Evolutionary conservation across 2,888 invertebrate genomes (phyloP).

Genomic region (Lottia scabra): DNA sequence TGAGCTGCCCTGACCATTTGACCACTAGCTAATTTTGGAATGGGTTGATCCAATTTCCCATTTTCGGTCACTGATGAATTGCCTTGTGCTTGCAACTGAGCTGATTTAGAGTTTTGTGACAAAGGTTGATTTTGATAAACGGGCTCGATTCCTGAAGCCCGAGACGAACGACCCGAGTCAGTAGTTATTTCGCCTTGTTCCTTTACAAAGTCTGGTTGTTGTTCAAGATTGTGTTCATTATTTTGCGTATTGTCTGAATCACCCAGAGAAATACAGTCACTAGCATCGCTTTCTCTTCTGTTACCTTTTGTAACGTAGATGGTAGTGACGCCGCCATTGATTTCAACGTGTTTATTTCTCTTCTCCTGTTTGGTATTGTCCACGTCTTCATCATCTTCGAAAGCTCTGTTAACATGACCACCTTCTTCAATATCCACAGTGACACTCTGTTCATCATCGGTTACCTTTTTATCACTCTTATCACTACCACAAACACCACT

Average conservation of each 20-base stretch:
- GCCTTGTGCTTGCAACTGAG: not conserved
- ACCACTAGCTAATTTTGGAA: not conserved
- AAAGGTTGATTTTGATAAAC: not conserved
- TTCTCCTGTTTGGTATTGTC: not conserved
- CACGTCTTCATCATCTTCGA: not conserved
- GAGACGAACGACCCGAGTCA: not conserved
- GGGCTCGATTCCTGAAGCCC: not conserved
- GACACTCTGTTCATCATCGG: not conserved
- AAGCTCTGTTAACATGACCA: not conserved
- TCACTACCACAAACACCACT: constrained; percentile 13
- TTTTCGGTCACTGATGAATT: not conserved
- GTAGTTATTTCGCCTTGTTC: not conserved
- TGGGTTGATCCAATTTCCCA: not conserved
- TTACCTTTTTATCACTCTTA: not conserved
- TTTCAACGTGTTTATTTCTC: not conserved
- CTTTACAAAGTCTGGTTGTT: no score
- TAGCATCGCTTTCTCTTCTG: not conserved
- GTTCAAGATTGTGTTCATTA: not conserved
- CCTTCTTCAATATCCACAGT: not conserved
- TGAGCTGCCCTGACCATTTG: not conserved
- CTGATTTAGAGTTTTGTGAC: not conserved
- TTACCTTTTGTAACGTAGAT: no score
- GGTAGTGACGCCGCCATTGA: not conserved
- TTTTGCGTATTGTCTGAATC: not conserved
- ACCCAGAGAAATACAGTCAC: not conserved